Conservation (phyloP, 2,113 vertebrate species). For the Grantiella picta region DNA sequence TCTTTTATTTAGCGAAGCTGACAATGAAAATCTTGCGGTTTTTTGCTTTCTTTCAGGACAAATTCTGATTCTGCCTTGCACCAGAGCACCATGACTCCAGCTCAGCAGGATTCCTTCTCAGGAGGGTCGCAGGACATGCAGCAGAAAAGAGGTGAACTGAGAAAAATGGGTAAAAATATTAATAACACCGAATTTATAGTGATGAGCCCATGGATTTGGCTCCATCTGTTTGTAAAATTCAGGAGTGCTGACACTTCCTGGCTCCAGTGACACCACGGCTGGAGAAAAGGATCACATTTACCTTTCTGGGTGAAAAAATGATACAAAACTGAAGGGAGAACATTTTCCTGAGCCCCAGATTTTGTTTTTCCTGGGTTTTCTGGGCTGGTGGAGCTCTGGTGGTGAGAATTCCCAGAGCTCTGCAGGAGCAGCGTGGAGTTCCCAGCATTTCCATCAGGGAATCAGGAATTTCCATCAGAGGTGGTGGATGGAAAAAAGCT, state of each 20-base stretch:
- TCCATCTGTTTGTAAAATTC: accelerated
- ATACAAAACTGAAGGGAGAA: not conserved
- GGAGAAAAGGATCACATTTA: not conserved
- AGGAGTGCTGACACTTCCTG: not conserved
- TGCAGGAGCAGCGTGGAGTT: not conserved
- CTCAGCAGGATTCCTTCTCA: constrained; percentile 85
- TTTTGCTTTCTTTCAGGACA: constrained; percentile 76
- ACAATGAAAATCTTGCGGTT: not conserved
- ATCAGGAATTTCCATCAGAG: too few relatives aligned
- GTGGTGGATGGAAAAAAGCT: too few relatives aligned
- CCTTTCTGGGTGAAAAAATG: not conserved
- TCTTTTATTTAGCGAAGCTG: not conserved
- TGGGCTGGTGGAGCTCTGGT: not conserved
- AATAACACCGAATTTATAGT: accelerated
- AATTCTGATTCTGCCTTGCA: constrained; percentile 98
- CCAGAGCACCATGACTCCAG: constrained; percentile 92
- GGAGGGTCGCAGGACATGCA: constrained; percentile 90
- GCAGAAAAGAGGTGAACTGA: constrained; percentile 87
- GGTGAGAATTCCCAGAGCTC: not conserved
- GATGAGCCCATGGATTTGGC: accelerated
- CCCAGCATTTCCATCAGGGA: not conserved
- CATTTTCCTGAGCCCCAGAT: accelerated
- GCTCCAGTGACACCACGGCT: accelerated
- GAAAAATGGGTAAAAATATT: not conserved
- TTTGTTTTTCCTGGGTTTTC: not conserved